Evolutionary conservation across 2,113 vertebrate species (phyloP), one percentile per base, ranked within the genome.

Genomic region (Xiphias gladius): DNA sequence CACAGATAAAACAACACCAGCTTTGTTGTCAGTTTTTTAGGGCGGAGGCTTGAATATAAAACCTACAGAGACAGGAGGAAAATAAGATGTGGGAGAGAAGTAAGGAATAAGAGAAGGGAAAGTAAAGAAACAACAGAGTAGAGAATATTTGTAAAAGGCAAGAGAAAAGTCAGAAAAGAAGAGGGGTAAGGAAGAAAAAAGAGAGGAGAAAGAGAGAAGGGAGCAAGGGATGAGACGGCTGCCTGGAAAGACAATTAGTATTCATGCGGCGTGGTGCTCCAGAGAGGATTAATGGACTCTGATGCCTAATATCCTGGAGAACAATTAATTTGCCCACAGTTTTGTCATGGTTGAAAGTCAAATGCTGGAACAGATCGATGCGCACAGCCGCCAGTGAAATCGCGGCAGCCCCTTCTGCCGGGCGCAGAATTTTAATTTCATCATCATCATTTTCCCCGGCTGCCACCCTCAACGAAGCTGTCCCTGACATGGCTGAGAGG

Each of bases 321-420:
- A 99, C 98, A 99, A 99, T 99, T 99, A 99, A 99, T 99, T 99
- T 99, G 97, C 98, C 97, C 97, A 97, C 97, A 98, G 97, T 99
- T 99, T 99, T 99, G 98, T 99, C 98, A 98, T 97, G 97, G 98
- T 97, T 98, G 98, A 98, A 99, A 99, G 98, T 98, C 98, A 99
- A 99, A 98, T 97, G 97, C 97, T 99, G 97, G 98, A 99, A 99
- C 98, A 97, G 97, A 99, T 99, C 98, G 97, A 99, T 98, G 97
- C 96, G 94, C 94, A 93, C 95, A 96, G 94, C 95, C 94, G 96
- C 95, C 95, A 96, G 96, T 96, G 95, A 94, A 96, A 96, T 96
- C 95, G 94, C 96, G 94, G 96, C 96, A 96, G 96, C 96, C 96
- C 96, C 97, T 96, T 97, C 95, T 95, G 97, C 97, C 92, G 94